These are phyloP conservation scores for Phaethornis superciliosus DNA, from an alignment of 2,113 vertebrate genomes.

Conservation along the genomic window DNA sequence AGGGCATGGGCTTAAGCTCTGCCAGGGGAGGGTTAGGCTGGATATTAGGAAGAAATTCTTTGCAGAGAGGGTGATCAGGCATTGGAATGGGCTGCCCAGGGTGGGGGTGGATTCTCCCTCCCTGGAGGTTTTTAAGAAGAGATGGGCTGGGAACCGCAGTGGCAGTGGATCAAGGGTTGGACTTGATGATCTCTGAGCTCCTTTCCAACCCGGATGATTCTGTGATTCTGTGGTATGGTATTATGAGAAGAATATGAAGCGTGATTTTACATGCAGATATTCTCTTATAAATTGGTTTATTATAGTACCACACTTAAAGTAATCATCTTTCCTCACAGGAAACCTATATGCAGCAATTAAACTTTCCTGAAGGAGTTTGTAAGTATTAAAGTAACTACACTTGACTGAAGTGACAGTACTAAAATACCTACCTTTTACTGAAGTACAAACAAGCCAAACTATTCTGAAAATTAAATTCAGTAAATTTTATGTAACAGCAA, in stretches of 20 bases:
- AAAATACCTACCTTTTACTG: conserved; percentile 5
- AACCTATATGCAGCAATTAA: not conserved
- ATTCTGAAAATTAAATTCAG: conserved; percentile 11
- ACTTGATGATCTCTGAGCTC: no score
- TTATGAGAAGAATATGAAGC: not conserved
- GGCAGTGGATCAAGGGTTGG: no score
- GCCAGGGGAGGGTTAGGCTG: no score
- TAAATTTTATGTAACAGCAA: conserved; percentile 16
- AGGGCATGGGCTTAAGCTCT: no score
- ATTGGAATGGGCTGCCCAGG: no score
- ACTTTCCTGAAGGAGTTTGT: not conserved
- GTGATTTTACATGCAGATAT: not conserved
- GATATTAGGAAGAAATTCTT: no score
- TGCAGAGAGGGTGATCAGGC: no score
- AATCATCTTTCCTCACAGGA: not conserved
- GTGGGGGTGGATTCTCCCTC: no score
- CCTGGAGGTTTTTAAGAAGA: no score
- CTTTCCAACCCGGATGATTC: no score
- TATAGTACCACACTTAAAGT: not conserved
- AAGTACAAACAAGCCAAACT: conserved; percentile 6
- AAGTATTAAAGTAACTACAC: not conserved
- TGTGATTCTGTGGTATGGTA: no score
- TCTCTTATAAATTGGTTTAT: not conserved
- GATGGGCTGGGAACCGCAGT: no score
- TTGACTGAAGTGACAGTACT: not conserved